Evolutionary conservation across 2,113 vertebrate species (phyloP).

Genomic region (Danionella cerebrum): DNA sequence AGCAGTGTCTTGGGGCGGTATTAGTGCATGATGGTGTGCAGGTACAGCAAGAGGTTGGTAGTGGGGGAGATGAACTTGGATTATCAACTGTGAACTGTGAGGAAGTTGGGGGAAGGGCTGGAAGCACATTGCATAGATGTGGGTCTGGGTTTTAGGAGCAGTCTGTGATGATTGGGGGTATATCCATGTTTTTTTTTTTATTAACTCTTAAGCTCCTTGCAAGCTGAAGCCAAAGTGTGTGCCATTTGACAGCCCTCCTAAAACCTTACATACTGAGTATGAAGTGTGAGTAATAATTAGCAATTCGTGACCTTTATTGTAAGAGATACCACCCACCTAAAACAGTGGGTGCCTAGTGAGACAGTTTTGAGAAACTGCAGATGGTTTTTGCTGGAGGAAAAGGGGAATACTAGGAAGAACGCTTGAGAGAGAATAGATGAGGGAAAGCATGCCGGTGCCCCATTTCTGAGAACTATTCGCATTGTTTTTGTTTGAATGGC

Average conservation of each 20-base stretch:
- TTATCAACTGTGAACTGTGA: slow-evolving; percentile 49
- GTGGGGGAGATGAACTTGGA: slow-evolving; percentile 32
- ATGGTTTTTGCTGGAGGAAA: slow-evolving; percentile 32
- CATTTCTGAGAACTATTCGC: background rate
- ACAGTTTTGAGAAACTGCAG: slow-evolving; percentile 32
- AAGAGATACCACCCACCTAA: slow-evolving; percentile 5
- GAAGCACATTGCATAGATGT: slow-evolving; percentile 42
- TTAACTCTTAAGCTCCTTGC: slow-evolving; percentile 38
- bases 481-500: background rate
- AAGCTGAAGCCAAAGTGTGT: too few relatives aligned
- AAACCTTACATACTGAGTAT: too few relatives aligned
- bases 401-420: background rate
- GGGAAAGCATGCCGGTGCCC: background rate
- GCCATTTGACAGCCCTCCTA: too few relatives aligned
- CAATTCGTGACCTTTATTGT: too few relatives aligned
- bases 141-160: slow-evolving; percentile 1
- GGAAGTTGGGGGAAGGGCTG: slow-evolving; percentile 23
- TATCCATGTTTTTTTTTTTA: slow-evolving; percentile 23
- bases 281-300: too few relatives aligned
- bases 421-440: background rate
- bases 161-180: background rate
- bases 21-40: slow-evolving; percentile 61
- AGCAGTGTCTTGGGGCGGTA: slow-evolving; percentile 45
- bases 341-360: slow-evolving; percentile 4
- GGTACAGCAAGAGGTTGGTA: slow-evolving; percentile 44